Evolutionary conservation across 2,797 vertebrate species (phyloP), one percentile per base, ranked within the genome.

Genomic region (Myotis daubentonii): DNA sequence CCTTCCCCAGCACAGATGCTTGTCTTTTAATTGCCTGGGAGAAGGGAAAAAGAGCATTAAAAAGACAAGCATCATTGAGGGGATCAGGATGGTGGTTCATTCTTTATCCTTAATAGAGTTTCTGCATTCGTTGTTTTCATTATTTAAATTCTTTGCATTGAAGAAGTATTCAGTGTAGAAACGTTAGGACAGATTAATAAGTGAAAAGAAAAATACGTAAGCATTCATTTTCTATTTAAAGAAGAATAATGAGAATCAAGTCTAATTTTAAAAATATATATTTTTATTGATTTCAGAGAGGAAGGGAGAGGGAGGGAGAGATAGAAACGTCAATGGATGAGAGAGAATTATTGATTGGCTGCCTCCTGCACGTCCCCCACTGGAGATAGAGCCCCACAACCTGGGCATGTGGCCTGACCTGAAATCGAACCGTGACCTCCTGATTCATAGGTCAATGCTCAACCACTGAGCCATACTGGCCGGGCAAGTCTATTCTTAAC

Each of bases 161-260:
- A 97, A 96, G 95, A 96, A 98, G 95, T 51, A 89, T 87, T 81
- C 76, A 85, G 30, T 38, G 30, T 38, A 85, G 62, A 93, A 97
- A 94, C 94, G 94, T 96, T 96, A 97, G 93, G 96, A 89, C 94
- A 87, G 80, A 97, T 96, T 96, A 97, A 79, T 87, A 96, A 96
- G 86, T 78, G 96, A 97, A 97, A 92, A 94, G 80, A 97, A 97
- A 96, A 98, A 92, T 95, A 97, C 90, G 70, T 22, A 85, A 97
- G 94, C 22, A 15, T 97, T 96, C 97, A 93, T 97, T 98, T 97
- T 92, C 72, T 95, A 66, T 95, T 97, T 97, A 97, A 97, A 97
- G 97, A 98, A 98, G 96, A 98, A 84, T 93, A 97, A 96, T 95
- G 97, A 97, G 95, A 97, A 93, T 95, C 93, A 79, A 95, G 91